A percentile compares a stretch with the other conserved stretches of the same genome.
Conservation (phyloP, 1,140 invertebrate genomes). For the Oedothorax gibbosus region DNA sequence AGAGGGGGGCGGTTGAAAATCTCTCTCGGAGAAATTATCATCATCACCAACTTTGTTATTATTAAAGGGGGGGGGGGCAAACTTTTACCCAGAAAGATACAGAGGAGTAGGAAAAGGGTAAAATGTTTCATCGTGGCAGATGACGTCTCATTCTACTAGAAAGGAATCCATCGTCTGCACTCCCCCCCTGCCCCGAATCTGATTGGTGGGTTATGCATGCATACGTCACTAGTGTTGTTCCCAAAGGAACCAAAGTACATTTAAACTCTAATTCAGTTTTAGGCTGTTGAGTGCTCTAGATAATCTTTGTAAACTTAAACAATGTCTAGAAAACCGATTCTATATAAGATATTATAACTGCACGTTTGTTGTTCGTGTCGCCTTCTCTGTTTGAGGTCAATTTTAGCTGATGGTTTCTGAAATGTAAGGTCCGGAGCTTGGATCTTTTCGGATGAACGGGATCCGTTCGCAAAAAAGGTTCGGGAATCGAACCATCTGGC, state of each 20-base stretch:
- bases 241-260: no score
- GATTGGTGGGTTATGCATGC: conserved; percentile 25
- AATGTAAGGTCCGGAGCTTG: no score
- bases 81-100: not conserved
- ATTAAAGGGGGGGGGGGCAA: conserved; percentile 44
- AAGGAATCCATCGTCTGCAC: conserved; percentile 28
- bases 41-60: conserved; percentile 59
- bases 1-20: conserved; percentile 11
- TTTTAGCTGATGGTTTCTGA: no score
- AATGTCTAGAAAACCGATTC: no score
- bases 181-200: conserved; percentile 26
- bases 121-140: conserved; percentile 50
- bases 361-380: no score
- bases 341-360: no score
- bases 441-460: no score
- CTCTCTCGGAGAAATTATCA: conserved; percentile 51
- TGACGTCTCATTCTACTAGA: conserved; percentile 54
- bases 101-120: conserved; percentile 41
- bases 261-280: no score
- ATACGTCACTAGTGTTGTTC: no score
- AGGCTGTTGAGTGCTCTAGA: no score
- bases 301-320: no score
- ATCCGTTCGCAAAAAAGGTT: conserved; percentile 46
- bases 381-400: no score
- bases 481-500: conserved; percentile 58